A percentile compares a stretch with the other conserved stretches of the same genome.
Evolutionary conservation across 1,140 invertebrate genomes (phyloP).

Genomic region (Bombus waltoni): DNA sequence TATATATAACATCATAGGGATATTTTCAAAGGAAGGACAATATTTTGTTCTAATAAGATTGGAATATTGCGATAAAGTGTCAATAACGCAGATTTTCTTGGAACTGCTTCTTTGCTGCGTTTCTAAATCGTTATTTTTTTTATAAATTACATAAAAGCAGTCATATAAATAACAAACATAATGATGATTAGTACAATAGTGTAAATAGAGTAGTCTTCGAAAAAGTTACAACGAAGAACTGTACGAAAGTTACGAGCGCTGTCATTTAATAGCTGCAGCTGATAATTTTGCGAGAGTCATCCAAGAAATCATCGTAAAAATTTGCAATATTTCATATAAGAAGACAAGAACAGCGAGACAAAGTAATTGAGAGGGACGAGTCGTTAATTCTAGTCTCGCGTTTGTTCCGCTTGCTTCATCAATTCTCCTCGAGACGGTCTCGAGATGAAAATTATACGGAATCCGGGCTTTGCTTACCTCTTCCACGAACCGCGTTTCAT

Average conservation of each 20-base stretch:
- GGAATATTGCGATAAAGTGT: neutral
- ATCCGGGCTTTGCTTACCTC: slow-evolving; percentile 28
- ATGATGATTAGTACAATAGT: neutral
- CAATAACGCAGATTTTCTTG: neutral
- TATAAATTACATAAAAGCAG: too few relatives aligned
- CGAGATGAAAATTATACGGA: slow-evolving; percentile 31
- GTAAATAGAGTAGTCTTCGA: neutral
- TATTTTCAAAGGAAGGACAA: neutral
- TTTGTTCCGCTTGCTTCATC: slow-evolving; percentile 19
- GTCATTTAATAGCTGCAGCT: neutral
- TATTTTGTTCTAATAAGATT: neutral
- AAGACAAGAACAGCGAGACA: neutral
- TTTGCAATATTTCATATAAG: neutral
- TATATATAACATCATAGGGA: neutral
- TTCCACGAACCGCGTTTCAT: neutral
- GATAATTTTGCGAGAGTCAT: neutral
- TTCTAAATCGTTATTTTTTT: too few relatives aligned
- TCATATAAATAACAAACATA: neutral
- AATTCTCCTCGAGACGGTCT: slow-evolving; percentile 30
- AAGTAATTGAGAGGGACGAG: neutral
- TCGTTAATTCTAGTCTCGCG: neutral
- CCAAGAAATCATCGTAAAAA: neutral
- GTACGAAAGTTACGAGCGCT: neutral
- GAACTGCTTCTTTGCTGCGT: neutral
- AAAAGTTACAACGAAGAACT: neutral